Conservation (phyloP, 2,888 invertebrate genomes). For the Apamea monoglypha region DNA sequence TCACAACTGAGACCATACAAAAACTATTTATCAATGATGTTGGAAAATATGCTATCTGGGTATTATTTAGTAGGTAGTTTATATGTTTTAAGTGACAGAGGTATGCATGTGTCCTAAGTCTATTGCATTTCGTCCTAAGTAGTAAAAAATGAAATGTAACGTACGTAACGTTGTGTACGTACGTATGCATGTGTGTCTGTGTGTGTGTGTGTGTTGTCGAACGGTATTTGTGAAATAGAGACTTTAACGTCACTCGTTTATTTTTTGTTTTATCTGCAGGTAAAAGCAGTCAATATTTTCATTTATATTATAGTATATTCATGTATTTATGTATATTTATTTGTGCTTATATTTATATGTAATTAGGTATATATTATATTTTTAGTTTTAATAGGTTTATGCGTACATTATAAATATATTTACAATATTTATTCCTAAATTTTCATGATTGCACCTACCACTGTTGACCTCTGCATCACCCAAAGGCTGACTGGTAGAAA, state of each 20-base stretch:
- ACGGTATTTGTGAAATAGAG: neutral
- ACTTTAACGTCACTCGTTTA: neutral
- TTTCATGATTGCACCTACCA: too few species aligned
- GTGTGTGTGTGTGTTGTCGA: neutral
- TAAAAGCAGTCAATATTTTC: neutral
- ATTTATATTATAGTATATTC: too few species aligned
- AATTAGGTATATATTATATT: too few species aligned
- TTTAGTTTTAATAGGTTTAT: too few species aligned
- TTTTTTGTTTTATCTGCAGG: neutral
- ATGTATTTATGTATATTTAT: too few species aligned
- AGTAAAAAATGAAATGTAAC: neutral
- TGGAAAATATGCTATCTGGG: neutral
- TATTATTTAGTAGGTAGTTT: neutral
- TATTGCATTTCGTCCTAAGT: neutral
- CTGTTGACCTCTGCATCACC: too few species aligned
- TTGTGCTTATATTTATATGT: too few species aligned
- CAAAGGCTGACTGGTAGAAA: too few species aligned
- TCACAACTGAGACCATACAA: slow-evolving; percentile 20
- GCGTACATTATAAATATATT: too few species aligned
- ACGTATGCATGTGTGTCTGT: too few species aligned
- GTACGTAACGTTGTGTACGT: neutral
- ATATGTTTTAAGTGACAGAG: neutral
- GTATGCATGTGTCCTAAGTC: neutral
- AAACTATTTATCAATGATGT: slow-evolving; percentile 11
- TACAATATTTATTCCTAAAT: too few species aligned